Conservation (phyloP, 2,888 invertebrate genomes). For the Apantesis nais region DNA sequence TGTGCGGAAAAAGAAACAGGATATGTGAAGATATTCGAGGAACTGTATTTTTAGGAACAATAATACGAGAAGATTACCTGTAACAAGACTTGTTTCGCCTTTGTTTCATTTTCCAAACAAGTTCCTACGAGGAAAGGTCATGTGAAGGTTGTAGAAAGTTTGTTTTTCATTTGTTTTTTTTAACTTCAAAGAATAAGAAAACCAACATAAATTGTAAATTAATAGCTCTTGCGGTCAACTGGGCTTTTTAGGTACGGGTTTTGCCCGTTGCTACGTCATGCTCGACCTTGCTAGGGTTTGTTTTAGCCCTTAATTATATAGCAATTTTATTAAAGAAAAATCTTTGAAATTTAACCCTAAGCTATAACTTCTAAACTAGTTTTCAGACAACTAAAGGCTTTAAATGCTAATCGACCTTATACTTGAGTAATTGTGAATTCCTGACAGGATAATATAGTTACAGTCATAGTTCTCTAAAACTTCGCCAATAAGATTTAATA, state of each 20-base stretch:
- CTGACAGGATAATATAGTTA: not conserved
- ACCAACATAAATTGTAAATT: constrained; percentile 36
- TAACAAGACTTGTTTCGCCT: constrained; percentile 26
- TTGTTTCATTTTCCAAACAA: constrained; percentile 40
- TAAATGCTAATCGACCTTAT: not conserved
- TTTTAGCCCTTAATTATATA: constrained; percentile 37
- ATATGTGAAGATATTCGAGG: constrained; percentile 17
- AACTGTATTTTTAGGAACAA: constrained; percentile 34
- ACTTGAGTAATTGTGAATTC: not conserved
- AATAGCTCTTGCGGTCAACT: constrained; percentile 34
- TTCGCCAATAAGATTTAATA: not conserved
- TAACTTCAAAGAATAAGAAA: constrained; percentile 39
- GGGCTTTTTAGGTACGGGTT: constrained; percentile 25
- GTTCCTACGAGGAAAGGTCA: constrained; percentile 43
- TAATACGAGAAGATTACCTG: constrained; percentile 18
- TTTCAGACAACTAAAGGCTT: not conserved
- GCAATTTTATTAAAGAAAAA: constrained; percentile 16
- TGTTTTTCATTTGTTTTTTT: constrained; percentile 46
- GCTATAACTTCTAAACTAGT: not conserved
- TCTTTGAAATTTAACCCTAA: not conserved
- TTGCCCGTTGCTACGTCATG: constrained; percentile 26
- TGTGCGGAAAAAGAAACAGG: constrained; percentile 29
- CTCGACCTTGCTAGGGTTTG: constrained; percentile 31
- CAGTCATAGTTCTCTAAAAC: not conserved
- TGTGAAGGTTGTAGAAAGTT: constrained; percentile 45